phyloP scores from a whole-genome alignment of 2,113 vertebrate species.

The Muscicapa adusta region DNA sequence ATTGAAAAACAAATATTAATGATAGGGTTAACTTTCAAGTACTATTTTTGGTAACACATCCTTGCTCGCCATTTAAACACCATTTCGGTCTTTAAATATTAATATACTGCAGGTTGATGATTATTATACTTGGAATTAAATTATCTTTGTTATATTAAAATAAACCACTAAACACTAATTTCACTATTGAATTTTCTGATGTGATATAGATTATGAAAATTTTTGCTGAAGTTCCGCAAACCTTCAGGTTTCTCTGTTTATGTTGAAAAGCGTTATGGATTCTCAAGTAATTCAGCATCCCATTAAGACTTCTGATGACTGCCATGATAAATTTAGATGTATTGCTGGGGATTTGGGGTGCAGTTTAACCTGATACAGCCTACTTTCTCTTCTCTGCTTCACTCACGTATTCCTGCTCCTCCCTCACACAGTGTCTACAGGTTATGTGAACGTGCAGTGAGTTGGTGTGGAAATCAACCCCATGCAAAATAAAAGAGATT shows the following conservation, averaged over 20 bases:
- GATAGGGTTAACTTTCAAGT: background rate
- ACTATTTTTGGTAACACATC: background rate
- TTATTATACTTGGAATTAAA: background rate
- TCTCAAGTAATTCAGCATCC: background rate
- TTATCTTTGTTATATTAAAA: background rate
- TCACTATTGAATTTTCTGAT: background rate
- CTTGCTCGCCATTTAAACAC: background rate
- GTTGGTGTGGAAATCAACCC: background rate
- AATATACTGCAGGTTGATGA: background rate
- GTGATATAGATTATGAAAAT: background rate
- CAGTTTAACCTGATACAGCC: background rate
- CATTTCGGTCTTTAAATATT: background rate
- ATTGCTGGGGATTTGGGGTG: background rate
- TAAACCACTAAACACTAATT: background rate
- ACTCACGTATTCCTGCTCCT: background rate
- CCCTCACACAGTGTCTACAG: background rate
- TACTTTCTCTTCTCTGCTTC: background rate
- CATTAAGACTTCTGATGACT: background rate
- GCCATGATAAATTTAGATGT: background rate
- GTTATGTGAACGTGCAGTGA: accelerated
- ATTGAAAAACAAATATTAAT: background rate
- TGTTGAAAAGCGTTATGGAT: background rate
- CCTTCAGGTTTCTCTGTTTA: background rate
- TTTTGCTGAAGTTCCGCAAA: background rate
- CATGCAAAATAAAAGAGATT: background rate